Conservation (phyloP, 2,888 invertebrate species). For the Spilarctia lutea region DNA sequence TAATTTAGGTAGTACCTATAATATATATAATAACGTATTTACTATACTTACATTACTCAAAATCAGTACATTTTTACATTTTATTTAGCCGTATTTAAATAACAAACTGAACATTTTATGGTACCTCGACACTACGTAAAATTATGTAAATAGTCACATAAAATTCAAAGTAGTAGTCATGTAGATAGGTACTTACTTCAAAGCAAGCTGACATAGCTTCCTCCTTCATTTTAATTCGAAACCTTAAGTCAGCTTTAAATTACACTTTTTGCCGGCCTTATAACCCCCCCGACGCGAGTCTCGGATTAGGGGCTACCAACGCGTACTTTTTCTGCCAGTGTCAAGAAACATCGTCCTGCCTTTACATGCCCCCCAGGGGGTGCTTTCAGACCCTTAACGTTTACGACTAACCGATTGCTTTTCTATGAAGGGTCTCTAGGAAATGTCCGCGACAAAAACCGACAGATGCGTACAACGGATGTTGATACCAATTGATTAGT, state of each 20-base stretch:
- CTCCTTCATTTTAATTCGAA: slow-evolving; percentile 85
- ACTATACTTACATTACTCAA: too few relatives aligned
- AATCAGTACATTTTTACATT: not conserved
- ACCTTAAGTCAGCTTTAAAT: slow-evolving; percentile 86
- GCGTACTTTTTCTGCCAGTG: slow-evolving; percentile 81
- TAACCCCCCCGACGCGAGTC: slow-evolving; percentile 80
- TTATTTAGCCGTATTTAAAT: not conserved
- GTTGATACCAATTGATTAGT: slow-evolving; percentile 71
- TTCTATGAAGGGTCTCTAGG: slow-evolving; percentile 83
- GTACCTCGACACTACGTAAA: slow-evolving; percentile 9
- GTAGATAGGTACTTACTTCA: slow-evolving; percentile 35
- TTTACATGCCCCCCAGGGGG: slow-evolving; percentile 87
- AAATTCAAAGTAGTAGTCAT: slow-evolving; percentile 29
- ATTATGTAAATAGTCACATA: slow-evolving; percentile 20
- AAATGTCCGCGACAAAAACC: slow-evolving; percentile 76
- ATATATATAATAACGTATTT: too few relatives aligned
- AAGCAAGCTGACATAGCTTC: slow-evolving; percentile 51
- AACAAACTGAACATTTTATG: slow-evolving; percentile 13
- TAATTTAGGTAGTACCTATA: too few relatives aligned
- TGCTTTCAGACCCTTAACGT: slow-evolving; percentile 86
- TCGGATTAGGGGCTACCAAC: slow-evolving; percentile 79
- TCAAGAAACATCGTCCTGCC: slow-evolving; percentile 82
- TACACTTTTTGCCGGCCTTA: slow-evolving; percentile 84
- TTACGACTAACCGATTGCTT: slow-evolving; percentile 89
- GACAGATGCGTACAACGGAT: slow-evolving; percentile 77